phyloP scores from a whole-genome alignment of 2,888 invertebrate species.

The Ophion ventricosus region DNA sequence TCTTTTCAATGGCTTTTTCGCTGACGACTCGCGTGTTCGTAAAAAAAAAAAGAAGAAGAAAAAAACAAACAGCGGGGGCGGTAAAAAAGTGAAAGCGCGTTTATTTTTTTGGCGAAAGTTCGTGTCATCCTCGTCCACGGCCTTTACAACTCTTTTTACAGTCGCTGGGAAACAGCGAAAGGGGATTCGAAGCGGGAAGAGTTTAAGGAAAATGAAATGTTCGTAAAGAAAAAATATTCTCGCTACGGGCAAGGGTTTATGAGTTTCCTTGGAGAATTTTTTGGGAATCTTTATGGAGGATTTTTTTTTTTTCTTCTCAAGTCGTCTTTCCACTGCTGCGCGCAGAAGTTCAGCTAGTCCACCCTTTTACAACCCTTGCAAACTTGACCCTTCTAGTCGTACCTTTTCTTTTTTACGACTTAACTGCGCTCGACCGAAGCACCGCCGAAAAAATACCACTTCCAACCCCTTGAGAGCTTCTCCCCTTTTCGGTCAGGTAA shows the following conservation, averaged over 20 bases:
- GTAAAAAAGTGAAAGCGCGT: slow-evolving; percentile 76
- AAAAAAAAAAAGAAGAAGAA: slow-evolving; percentile 21
- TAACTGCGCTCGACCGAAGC: slow-evolving; percentile 71
- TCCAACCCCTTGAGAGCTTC: slow-evolving; percentile 73
- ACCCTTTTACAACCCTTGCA: slow-evolving; percentile 81
- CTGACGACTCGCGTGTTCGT: slow-evolving; percentile 20
- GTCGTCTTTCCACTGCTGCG: slow-evolving; percentile 57
- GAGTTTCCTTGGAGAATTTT: slow-evolving; percentile 71
- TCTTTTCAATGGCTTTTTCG: slow-evolving; percentile 39
- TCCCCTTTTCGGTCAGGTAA: slow-evolving; percentile 62
- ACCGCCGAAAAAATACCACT: slow-evolving; percentile 54
- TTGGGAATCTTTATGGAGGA: slow-evolving; percentile 67
- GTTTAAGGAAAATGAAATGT: slow-evolving; percentile 67
- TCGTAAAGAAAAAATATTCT: slow-evolving; percentile 32
- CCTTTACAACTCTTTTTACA: slow-evolving; percentile 73
- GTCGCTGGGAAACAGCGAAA: slow-evolving; percentile 60
- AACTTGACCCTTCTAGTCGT: slow-evolving; percentile 78
- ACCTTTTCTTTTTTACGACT: slow-evolving; percentile 77
- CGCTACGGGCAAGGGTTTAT: slow-evolving; percentile 76
- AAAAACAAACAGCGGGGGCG: slow-evolving; percentile 16
- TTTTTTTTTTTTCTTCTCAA: slow-evolving; percentile 62
- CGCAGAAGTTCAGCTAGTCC: slow-evolving; percentile 65
- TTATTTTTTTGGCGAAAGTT: slow-evolving; percentile 55
- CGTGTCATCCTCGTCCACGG: slow-evolving; percentile 43
- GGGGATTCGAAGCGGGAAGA: slow-evolving; percentile 34